A percentile compares a stretch with the other conserved stretches of the same genome.
Evolutionary conservation across 2,888 invertebrate genomes (phyloP).

Genomic region (Candidula unifasciata): DNA sequence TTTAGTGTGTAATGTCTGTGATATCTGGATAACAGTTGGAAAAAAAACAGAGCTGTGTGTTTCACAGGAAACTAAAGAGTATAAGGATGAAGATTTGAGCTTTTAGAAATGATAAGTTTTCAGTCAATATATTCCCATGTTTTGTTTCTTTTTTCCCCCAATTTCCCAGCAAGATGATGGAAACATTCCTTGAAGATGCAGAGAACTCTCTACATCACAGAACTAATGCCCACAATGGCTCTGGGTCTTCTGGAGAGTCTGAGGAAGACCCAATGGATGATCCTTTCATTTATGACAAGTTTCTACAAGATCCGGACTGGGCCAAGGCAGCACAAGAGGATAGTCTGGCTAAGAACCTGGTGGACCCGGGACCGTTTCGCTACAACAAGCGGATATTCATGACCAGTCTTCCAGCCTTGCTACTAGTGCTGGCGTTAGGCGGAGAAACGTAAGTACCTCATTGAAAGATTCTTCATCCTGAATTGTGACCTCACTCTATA

Average conservation of each 20-base stretch:
- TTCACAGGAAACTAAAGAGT: not conserved
- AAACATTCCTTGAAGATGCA: slow-evolving; percentile 53
- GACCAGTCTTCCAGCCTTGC: slow-evolving; percentile 69
- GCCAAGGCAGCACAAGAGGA: slow-evolving; percentile 45
- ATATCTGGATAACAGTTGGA: too few relatives aligned
- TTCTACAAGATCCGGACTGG: slow-evolving; percentile 41
- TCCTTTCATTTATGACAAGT: slow-evolving; percentile 50
- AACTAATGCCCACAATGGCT: slow-evolving; percentile 21
- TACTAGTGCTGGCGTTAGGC: slow-evolving; percentile 68
- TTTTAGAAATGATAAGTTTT: not conserved
- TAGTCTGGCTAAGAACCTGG: slow-evolving; percentile 52
- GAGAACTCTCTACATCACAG: slow-evolving; percentile 51
- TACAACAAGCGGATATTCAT: slow-evolving; percentile 69
- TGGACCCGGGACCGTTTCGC: slow-evolving; percentile 68
- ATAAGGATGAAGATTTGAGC: not conserved
- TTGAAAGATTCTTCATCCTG: too few relatives aligned
- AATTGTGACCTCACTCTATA: too few relatives aligned
- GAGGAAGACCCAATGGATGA: slow-evolving; percentile 46
- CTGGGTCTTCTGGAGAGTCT: slow-evolving; percentile 42
- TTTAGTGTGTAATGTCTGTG: too few relatives aligned
- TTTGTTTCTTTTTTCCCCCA: not conserved
- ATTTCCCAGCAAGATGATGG: slow-evolving; percentile 47
- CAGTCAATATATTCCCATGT: not conserved
- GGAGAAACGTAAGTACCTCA: slow-evolving; percentile 72
- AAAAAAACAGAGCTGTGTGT: not conserved